These are phyloP conservation scores for Synanceia verrucosa DNA, from an alignment of 2,797 vertebrate species.

Conservation along the genomic window DNA sequence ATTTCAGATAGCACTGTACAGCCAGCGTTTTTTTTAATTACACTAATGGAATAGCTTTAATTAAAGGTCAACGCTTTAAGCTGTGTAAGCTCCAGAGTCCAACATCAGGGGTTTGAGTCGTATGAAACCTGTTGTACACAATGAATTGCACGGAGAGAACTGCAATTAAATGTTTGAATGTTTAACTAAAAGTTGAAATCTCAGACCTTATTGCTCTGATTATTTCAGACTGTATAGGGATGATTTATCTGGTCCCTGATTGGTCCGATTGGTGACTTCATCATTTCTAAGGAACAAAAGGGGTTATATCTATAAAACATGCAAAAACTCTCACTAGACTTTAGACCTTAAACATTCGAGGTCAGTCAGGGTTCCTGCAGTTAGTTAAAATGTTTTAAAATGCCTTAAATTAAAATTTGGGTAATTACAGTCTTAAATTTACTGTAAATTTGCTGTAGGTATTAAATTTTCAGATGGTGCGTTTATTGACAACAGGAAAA, in stretches of 20 bases:
- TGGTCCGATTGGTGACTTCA: neutral
- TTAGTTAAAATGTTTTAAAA: no score
- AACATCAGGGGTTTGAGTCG: constrained; percentile 12
- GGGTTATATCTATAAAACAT: no score
- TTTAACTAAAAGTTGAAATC: neutral
- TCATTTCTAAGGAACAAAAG: neutral
- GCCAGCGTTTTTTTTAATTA: neutral
- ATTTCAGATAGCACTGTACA: neutral
- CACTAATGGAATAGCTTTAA: constrained; percentile 16
- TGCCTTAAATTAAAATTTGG: no score
- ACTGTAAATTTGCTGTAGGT: no score
- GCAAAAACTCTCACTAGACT: no score
- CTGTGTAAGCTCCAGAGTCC: neutral
- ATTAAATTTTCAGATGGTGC: no score
- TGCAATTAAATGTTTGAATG: neutral
- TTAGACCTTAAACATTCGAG: no score
- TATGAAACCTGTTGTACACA: neutral
- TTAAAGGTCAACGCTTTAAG: constrained; percentile 42
- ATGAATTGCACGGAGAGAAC: constrained; percentile 7
- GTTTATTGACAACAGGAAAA: no score
- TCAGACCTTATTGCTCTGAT: no score
- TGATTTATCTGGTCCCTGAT: neutral
- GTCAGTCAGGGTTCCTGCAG: no score
- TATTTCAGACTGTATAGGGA: neutral
- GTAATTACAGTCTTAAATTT: no score